Conservation (phyloP, 2,888 invertebrate genomes). For the Petrophora chlorosata region DNA sequence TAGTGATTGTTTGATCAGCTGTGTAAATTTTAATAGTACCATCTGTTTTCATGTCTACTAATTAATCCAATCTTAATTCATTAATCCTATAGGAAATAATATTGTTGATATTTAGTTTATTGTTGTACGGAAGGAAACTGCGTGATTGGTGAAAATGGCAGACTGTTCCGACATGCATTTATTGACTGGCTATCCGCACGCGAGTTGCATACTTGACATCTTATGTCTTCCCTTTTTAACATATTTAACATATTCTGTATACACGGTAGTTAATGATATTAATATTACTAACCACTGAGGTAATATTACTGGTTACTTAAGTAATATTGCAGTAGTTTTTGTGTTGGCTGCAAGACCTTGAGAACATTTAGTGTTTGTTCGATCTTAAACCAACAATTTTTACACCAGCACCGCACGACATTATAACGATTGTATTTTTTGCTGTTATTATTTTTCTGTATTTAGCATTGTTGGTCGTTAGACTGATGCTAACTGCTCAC, state of each 20-base stretch:
- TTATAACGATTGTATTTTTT: conserved; percentile 19
- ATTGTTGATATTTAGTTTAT: neutral
- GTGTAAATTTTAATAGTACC: neutral
- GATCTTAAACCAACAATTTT: conserved; percentile 21
- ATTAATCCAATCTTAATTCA: too few species aligned
- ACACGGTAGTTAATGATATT: too few species aligned
- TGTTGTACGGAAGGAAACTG: conserved; percentile 16
- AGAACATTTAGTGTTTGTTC: conserved; percentile 19
- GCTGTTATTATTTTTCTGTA: conserved; percentile 18
- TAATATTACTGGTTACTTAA: neutral
- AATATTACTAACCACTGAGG: too few species aligned
- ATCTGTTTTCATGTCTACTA: conserved; percentile 1
- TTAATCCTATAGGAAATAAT: too few species aligned
- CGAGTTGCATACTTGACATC: too few species aligned
- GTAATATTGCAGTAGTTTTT: conserved; percentile 20
- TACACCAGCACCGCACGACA: conserved; percentile 13
- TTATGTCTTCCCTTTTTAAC: too few species aligned
- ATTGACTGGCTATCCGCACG: conserved; percentile 13
- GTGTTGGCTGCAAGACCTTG: conserved; percentile 16
- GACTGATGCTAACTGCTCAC: conserved; percentile 4
- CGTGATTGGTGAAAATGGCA: conserved; percentile 13
- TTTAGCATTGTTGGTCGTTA: conserved; percentile 6
- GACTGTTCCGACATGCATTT: conserved; percentile 9
- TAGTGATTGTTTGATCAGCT: conserved; percentile 17
- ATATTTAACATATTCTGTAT: too few species aligned